Percentiles rank a stretch among this genome's conserved stretches.
Conservation (phyloP, 2,113 vertebrate genomes). For the human region DNA sequence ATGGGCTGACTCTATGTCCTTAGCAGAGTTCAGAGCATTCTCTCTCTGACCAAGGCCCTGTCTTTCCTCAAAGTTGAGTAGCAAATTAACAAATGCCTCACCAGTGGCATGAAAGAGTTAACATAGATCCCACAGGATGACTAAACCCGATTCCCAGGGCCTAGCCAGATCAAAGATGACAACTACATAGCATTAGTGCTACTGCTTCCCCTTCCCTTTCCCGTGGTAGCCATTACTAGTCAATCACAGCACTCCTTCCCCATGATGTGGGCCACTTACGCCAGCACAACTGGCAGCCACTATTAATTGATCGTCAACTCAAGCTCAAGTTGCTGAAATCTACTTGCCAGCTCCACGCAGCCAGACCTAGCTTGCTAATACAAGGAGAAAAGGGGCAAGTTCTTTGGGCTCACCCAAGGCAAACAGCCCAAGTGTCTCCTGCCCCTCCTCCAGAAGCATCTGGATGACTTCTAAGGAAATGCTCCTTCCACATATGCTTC, state of each 20-base stretch:
- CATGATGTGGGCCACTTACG: neutral
- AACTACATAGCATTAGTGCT: neutral
- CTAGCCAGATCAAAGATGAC: neutral
- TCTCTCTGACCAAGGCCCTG: constrained; percentile 5
- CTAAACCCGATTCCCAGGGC: neutral
- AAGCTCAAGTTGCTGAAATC: neutral
- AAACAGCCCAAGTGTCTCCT: constrained; percentile 18
- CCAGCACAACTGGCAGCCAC: neutral
- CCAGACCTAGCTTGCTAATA: constrained; percentile 8
- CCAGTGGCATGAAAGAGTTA: neutral
- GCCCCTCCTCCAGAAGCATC: neutral
- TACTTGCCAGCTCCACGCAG: neutral
- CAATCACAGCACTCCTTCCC: neutral
- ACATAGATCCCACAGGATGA: neutral
- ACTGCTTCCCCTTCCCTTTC: neutral
- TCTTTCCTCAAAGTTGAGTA: neutral
- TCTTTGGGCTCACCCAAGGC: neutral
- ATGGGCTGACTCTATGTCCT: neutral
- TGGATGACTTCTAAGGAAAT: neutral
- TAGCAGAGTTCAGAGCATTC: neutral
- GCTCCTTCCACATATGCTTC: neutral
- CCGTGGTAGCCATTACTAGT: neutral
- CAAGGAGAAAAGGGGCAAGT: neutral
- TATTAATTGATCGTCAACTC: neutral
- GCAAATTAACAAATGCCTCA: neutral